phyloP scores from a whole-genome alignment of 2,888 invertebrate species.

The Hyles lineata region DNA sequence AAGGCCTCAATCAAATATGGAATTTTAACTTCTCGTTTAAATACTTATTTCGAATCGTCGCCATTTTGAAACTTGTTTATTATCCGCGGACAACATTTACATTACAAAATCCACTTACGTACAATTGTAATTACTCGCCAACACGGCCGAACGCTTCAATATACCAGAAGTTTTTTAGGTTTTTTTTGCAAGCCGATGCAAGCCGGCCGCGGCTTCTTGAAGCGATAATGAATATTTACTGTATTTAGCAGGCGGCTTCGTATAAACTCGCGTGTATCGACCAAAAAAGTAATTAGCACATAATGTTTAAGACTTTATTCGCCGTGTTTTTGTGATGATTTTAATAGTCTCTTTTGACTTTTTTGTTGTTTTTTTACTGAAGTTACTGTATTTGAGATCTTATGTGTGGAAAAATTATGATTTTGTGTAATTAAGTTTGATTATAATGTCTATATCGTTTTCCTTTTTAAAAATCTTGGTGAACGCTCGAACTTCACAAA shows the following conservation, averaged over 20 bases:
- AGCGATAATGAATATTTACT: slow-evolving; percentile 67
- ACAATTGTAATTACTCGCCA: slow-evolving; percentile 51
- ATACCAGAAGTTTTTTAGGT: slow-evolving; percentile 31
- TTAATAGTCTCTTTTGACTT: slow-evolving; percentile 43
- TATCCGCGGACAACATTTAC: background rate
- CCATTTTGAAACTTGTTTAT: background rate
- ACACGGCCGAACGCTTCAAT: slow-evolving; percentile 45
- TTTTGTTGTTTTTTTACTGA: slow-evolving; percentile 25
- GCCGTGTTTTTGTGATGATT: slow-evolving; percentile 33
- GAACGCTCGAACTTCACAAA: no score
- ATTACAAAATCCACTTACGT: slow-evolving; percentile 6
- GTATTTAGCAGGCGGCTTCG: slow-evolving; percentile 53
- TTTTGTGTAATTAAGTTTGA: background rate
- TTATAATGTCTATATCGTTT: no score
- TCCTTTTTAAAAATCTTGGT: no score
- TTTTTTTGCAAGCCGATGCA: slow-evolving; percentile 46
- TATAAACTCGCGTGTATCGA: slow-evolving; percentile 37
- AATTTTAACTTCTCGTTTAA: background rate
- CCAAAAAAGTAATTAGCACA: slow-evolving; percentile 53
- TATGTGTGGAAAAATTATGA: background rate
- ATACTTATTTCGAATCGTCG: background rate
- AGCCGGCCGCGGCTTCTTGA: slow-evolving; percentile 54
- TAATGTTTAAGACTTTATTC: slow-evolving; percentile 45
- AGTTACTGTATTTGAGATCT: background rate
- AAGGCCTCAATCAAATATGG: no score